Evolutionary conservation across 2,113 vertebrate species (phyloP).

Genomic region (Turdus rufiventris): DNA sequence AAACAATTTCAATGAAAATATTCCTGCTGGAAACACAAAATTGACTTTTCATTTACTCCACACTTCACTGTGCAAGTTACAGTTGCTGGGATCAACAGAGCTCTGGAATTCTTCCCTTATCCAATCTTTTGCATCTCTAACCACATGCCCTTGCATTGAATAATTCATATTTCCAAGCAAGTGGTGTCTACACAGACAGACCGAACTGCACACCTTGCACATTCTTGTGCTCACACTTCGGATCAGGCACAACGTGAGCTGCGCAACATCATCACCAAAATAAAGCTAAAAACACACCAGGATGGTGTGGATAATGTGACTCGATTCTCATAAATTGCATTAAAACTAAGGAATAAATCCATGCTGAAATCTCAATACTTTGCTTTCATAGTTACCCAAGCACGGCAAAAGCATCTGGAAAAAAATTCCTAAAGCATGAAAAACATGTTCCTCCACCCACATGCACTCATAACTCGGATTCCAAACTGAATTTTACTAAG

Average conservation of each 20-base stretch:
- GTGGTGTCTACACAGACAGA: background rate
- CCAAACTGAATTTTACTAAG: slow-evolving; percentile 48
- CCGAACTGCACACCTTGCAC: background rate
- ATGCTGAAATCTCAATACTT: background rate
- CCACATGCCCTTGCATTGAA: background rate
- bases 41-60: background rate
- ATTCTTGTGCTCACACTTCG: background rate
- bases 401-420: slow-evolving; percentile 57
- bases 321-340: background rate
- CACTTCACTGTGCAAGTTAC: background rate
- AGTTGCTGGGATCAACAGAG: background rate
- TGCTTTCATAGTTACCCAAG: slow-evolving; percentile 20
- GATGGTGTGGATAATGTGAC: no score
- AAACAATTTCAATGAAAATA: background rate
- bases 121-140: background rate
- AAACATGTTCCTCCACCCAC: slow-evolving; percentile 66
- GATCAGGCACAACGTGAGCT: background rate
- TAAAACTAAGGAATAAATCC: background rate
- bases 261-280: background rate
- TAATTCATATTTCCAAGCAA: background rate
- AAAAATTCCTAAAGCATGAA: slow-evolving; percentile 65
- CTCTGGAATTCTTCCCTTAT: background rate
- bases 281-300: background rate
- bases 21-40: background rate
- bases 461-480: slow-evolving; percentile 59